Percentiles rank a stretch among this genome's conserved stretches.
Conservation (phyloP, 2,113 vertebrate species). For the Pyxicephalus adspersus region DNA sequence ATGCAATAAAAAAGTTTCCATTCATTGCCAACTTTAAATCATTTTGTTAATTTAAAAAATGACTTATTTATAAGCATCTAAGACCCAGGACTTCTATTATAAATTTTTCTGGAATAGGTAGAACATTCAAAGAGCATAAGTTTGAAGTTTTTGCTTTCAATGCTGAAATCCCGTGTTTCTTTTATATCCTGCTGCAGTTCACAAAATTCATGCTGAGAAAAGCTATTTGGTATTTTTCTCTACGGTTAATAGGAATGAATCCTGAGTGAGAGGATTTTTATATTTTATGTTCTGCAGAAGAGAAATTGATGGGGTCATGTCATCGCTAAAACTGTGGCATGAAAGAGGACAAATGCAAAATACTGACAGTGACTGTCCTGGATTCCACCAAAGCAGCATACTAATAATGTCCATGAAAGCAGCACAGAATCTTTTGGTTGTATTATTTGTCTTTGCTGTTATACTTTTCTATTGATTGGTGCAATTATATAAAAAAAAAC, state of each 20-base stretch:
- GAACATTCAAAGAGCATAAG: slow-evolving; percentile 35
- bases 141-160: slow-evolving; percentile 44
- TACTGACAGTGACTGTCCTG: not conserved
- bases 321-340: not conserved
- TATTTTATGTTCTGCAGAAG: not conserved
- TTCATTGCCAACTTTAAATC: too few relatives aligned
- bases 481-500: too few relatives aligned
- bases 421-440: not conserved
- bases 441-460: not conserved
- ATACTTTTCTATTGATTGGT: not conserved
- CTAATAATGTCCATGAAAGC: not conserved
- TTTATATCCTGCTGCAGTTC: slow-evolving; percentile 45
- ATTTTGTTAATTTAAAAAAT: not conserved
- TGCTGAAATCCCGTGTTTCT: slow-evolving; percentile 44
- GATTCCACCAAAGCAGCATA: too few relatives aligned
- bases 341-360: not conserved
- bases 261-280: slow-evolving; percentile 17
- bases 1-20: too few relatives aligned
- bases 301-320: slow-evolving; percentile 13
- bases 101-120: slow-evolving; percentile 9
- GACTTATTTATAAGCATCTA: slow-evolving; percentile 5
- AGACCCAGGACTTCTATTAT: slow-evolving; percentile 2
- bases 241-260: slow-evolving; percentile 20
- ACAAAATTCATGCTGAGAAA: slow-evolving; percentile 48
- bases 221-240: slow-evolving; percentile 35